These are phyloP conservation scores for Alviniconcha marisindica DNA, from an alignment of 1,140 invertebrate species.

Conservation along the genomic window DNA sequence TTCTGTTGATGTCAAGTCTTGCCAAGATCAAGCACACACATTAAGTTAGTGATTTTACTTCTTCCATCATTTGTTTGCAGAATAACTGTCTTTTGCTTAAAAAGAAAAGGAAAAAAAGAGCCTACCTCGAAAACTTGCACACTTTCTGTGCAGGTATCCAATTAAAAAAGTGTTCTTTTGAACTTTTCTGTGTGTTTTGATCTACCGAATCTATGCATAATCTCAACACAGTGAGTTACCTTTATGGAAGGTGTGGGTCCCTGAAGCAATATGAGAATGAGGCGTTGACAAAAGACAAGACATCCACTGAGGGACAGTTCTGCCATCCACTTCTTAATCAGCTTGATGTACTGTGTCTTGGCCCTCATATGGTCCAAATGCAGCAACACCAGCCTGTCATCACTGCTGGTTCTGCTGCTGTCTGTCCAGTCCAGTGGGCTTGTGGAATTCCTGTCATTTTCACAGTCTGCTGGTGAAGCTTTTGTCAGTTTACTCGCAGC, in stretches of 20 bases:
- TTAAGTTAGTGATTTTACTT: too few species aligned
- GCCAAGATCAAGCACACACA: too few species aligned
- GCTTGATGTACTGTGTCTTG: slow-evolving; percentile 52
- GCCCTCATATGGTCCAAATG: slow-evolving; percentile 59
- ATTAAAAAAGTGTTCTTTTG: not conserved
- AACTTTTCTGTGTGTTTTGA: not conserved
- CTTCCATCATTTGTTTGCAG: too few species aligned
- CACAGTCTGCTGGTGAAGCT: not conserved
- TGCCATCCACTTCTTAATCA: slow-evolving; percentile 55
- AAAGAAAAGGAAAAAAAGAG: too few species aligned
- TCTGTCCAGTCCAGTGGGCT: too few species aligned
- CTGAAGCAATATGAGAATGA: slow-evolving; percentile 56
- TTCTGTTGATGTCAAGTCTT: too few species aligned
- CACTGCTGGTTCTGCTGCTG: not conserved
- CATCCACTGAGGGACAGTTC: slow-evolving; percentile 49
- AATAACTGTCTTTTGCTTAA: too few species aligned
- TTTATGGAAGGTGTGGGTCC: slow-evolving; percentile 42
- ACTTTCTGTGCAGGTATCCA: too few species aligned
- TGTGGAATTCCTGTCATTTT: too few species aligned
- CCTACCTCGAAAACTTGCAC: too few species aligned
- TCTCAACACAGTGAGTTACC: slow-evolving; percentile 33
- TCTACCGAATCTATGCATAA: not conserved
- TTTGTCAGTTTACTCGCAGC: not conserved
- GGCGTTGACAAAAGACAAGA: slow-evolving; percentile 50
- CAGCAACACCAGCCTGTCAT: slow-evolving; percentile 31